Conservation (phyloP, 2,113 vertebrate genomes). For the Ammodytes marinus region DNA sequence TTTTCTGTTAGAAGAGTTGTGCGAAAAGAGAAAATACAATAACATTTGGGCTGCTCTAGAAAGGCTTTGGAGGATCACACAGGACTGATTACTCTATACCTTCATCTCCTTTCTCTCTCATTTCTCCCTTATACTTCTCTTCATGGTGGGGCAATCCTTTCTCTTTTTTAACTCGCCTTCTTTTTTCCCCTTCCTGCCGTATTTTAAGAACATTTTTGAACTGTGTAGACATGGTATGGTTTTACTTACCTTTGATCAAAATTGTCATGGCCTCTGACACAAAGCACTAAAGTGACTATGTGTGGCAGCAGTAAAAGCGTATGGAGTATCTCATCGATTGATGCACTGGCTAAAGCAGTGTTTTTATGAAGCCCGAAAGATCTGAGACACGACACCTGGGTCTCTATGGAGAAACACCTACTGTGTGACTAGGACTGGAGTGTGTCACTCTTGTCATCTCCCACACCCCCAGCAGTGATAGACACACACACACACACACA, state of each 20-base stretch:
- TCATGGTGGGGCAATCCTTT: neutral
- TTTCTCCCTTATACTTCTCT: neutral
- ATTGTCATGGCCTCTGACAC: constrained; percentile 42
- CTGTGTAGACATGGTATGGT: neutral
- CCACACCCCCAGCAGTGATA: constrained; percentile 51
- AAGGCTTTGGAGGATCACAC: constrained; percentile 20
- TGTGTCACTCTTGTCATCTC: constrained; percentile 75
- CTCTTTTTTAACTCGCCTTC: neutral
- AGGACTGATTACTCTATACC: constrained; percentile 3
- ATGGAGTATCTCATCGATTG: constrained; percentile 70
- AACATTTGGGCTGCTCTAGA: constrained; percentile 25
- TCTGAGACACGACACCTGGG: constrained; percentile 72
- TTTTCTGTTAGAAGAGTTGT: constrained; percentile 51
- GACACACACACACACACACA: constrained; percentile 16
- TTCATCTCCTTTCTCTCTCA: constrained; percentile 7
- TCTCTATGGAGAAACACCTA: constrained; percentile 76
- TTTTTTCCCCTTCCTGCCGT: neutral
- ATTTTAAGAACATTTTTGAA: constrained; percentile 21
- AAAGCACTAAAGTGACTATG: constrained; percentile 28
- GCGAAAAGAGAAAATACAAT: constrained; percentile 17
- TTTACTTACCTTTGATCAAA: constrained; percentile 21
- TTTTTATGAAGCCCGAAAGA: constrained; percentile 78
- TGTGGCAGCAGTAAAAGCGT: constrained; percentile 41
- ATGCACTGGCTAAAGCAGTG: constrained; percentile 54
- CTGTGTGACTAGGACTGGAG: constrained; percentile 70